phyloP scores from a whole-genome alignment of 2,797 vertebrate species.

The Aulostomus chinensis region DNA sequence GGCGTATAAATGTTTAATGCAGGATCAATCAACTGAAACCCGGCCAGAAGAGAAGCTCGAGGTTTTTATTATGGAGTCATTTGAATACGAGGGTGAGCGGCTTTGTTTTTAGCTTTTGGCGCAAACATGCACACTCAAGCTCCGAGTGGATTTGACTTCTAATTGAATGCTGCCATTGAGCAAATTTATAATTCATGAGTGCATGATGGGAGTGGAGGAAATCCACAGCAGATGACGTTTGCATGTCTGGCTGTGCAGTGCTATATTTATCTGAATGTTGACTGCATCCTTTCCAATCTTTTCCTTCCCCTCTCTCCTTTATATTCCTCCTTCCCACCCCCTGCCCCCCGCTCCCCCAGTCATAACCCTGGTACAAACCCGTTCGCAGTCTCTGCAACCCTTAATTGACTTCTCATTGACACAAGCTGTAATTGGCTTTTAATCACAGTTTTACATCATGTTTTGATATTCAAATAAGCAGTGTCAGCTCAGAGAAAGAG shows the following conservation, averaged over 20 bases:
- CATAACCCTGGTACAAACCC: slow-evolving; percentile 58
- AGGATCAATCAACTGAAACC: slow-evolving; percentile 64
- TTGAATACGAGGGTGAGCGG: too few species aligned
- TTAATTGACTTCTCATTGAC: slow-evolving; percentile 74
- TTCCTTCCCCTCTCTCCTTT: background rate
- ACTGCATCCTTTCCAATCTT: slow-evolving; percentile 10
- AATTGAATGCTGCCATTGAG: slow-evolving; percentile 72
- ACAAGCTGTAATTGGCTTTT: slow-evolving; percentile 75
- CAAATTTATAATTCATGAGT: slow-evolving; percentile 71
- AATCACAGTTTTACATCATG: slow-evolving; percentile 79
- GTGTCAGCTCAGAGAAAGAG: slow-evolving; percentile 57
- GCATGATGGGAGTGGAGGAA: slow-evolving; percentile 44
- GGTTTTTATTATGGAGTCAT: slow-evolving; percentile 56
- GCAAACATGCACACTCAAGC: slow-evolving; percentile 34
- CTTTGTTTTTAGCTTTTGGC: slow-evolving; percentile 44
- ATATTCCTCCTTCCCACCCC: background rate
- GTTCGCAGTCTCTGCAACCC: slow-evolving; percentile 53
- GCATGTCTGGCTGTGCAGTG: slow-evolving; percentile 5
- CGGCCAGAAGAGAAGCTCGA: slow-evolving; percentile 45
- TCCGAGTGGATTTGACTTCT: slow-evolving; percentile 45
- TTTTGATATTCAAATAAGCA: slow-evolving; percentile 81
- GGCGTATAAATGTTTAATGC: slow-evolving; percentile 67
- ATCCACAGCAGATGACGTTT: too few species aligned
- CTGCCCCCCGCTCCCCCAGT: slow-evolving; percentile 11
- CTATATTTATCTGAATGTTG: slow-evolving; percentile 9